Evolutionary conservation across 2,113 vertebrate genomes (phyloP).

Genomic region (Cervus canadensis): DNA sequence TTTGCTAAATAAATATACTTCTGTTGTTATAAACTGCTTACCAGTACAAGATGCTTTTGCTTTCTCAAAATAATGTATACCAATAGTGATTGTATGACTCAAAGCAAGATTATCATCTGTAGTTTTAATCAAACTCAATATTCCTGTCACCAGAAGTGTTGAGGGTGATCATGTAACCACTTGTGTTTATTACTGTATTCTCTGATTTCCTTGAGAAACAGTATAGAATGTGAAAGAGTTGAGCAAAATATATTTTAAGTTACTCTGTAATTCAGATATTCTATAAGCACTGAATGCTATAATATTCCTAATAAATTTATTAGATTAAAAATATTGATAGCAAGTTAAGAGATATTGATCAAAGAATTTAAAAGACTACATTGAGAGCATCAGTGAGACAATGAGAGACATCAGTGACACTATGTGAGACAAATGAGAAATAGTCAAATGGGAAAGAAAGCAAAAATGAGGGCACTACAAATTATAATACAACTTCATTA

Average conservation of each 20-base stretch:
- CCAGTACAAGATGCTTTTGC: neutral
- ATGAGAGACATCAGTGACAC: neutral
- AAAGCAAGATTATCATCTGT: neutral
- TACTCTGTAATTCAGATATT: no score
- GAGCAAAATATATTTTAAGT: neutral
- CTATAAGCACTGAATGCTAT: no score
- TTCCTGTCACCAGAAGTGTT: neutral
- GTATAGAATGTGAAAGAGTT: neutral
- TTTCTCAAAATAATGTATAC: neutral
- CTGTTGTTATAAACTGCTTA: neutral
- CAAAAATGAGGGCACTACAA: accelerated
- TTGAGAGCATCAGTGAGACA: neutral
- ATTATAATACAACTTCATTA: neutral
- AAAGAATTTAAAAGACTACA: neutral
- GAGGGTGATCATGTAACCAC: neutral
- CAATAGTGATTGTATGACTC: neutral
- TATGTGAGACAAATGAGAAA: neutral
- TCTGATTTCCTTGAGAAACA: neutral
- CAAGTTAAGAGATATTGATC: neutral
- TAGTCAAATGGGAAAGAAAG: neutral
- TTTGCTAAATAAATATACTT: neutral
- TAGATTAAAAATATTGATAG: neutral
- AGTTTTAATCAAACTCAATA: neutral
- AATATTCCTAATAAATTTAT: no score
- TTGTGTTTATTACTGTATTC: neutral